Percentiles rank a stretch among this genome's conserved stretches.
Evolutionary conservation across 2,888 invertebrate species (phyloP).

Genomic region (Meliscaeva auricollis): DNA sequence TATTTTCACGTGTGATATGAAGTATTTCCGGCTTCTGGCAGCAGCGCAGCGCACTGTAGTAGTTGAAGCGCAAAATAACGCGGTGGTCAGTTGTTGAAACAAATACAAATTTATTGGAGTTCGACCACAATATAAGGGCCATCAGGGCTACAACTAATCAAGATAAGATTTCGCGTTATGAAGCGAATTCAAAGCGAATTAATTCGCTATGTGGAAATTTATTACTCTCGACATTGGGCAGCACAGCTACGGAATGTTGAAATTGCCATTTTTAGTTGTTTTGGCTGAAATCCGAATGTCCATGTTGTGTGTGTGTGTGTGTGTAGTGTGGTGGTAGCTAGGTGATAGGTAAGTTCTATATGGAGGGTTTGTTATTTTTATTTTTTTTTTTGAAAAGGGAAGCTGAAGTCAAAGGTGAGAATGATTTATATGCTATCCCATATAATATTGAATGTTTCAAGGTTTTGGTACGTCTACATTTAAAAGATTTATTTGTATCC

Average conservation of each 20-base stretch:
- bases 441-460: background rate
- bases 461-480: background rate
- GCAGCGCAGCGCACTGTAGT: background rate
- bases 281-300: slow-evolving; percentile 1
- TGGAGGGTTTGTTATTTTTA: background rate
- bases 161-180: slow-evolving; percentile 74
- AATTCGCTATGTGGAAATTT: slow-evolving; percentile 62
- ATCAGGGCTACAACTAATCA: slow-evolving; percentile 69
- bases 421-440: background rate
- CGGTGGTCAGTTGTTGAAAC: slow-evolving; percentile 53
- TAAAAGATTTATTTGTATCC: too few relatives aligned
- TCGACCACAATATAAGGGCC: slow-evolving; percentile 67
- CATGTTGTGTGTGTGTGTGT: background rate
- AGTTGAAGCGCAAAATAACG: slow-evolving; percentile 66
- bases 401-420: background rate
- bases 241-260: slow-evolving; percentile 22
- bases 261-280: slow-evolving; percentile 29
- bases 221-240: slow-evolving; percentile 40
- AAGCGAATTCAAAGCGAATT: slow-evolving; percentile 72
- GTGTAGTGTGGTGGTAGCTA: background rate
- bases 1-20: slow-evolving; percentile 68
- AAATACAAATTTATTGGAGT: slow-evolving; percentile 73
- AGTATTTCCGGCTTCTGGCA: slow-evolving; percentile 60
- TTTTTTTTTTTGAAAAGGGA: background rate
- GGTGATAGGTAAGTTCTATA: background rate